A percentile compares a stretch with the other conserved stretches of the same genome.
These are phyloP conservation scores for Trematomus loennbergii DNA, from an alignment of 2,113 vertebrate genomes.

Conservation along the genomic window DNA sequence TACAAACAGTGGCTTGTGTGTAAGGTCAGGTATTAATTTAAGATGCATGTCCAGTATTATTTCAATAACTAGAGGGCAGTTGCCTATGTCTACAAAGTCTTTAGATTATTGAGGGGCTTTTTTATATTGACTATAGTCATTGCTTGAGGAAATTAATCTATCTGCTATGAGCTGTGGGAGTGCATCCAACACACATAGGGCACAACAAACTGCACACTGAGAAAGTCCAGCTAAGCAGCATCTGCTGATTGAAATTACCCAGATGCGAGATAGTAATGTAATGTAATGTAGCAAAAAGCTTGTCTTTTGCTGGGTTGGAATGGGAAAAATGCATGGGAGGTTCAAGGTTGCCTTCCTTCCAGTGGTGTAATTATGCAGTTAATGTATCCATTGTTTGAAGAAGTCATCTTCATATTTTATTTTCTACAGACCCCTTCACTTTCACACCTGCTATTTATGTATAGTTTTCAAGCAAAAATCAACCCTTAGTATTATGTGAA, in stretches of 20 bases:
- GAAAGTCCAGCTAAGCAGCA: constrained; percentile 23
- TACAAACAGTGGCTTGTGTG: not conserved
- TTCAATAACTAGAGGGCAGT: not conserved
- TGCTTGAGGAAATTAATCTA: not conserved
- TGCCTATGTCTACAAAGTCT: not conserved
- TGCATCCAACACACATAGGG: constrained; percentile 7
- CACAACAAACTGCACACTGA: not conserved
- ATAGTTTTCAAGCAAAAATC: constrained; percentile 28
- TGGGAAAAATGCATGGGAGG: constrained; percentile 21
- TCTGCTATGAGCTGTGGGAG: not conserved
- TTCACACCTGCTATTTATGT: constrained; percentile 23
- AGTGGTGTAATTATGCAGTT: constrained; percentile 45
- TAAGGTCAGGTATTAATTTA: not conserved
- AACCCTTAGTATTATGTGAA: constrained; percentile 23
- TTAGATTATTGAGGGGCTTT: not conserved
- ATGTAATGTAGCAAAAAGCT: constrained; percentile 21
- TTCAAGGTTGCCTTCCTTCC: constrained; percentile 40
- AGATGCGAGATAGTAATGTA: constrained; percentile 5
- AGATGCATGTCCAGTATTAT: not conserved
- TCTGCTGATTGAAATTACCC: constrained; percentile 30
- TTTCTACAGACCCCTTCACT: constrained; percentile 12
- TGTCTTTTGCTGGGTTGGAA: constrained; percentile 19
- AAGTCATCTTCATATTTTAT: constrained; percentile 15
- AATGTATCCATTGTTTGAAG: constrained; percentile 36
- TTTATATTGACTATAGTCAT: not conserved